Evolutionary conservation across 2,888 invertebrate genomes (phyloP).

Genomic region (Leptinotarsa juncta): DNA sequence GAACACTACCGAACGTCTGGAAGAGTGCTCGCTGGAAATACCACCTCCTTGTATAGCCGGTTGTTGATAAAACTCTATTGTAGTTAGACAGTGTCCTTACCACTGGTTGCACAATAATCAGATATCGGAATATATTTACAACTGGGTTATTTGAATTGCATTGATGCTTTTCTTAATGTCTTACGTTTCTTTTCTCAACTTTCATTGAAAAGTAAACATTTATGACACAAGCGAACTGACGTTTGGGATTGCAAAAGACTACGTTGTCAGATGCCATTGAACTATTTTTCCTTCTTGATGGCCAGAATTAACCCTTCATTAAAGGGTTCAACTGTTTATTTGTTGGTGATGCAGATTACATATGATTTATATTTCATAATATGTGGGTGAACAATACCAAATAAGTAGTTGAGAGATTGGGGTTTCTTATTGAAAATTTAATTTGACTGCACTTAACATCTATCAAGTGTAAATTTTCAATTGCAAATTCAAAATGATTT

Average conservation of each 20-base stretch:
- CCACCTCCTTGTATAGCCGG: constrained; percentile 10
- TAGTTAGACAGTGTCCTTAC: constrained; percentile 9
- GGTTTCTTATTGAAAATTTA: too few species aligned
- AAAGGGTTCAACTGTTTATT: background rate
- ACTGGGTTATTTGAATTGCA: background rate
- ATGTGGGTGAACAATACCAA: too few species aligned
- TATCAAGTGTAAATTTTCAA: too few species aligned
- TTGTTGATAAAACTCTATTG: constrained; percentile 8
- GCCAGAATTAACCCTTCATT: background rate
- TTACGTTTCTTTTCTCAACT: background rate
- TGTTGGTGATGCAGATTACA: background rate
- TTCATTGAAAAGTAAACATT: background rate
- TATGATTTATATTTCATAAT: too few species aligned
- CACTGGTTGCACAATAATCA: constrained; percentile 5
- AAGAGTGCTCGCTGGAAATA: constrained; percentile 12
- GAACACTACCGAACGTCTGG: constrained; percentile 15
- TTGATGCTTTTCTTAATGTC: background rate
- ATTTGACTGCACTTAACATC: too few species aligned
- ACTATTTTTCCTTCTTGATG: constrained; percentile 10
- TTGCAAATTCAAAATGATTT: too few species aligned
- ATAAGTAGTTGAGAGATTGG: too few species aligned
- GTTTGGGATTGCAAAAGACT: background rate
- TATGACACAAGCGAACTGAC: constrained; percentile 6
- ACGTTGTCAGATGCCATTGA: constrained; percentile 2
- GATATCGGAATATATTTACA: constrained; percentile 1